phyloP scores from a whole-genome alignment of 1,140 invertebrate species.

The Teleogryllus occipitalis region DNA sequence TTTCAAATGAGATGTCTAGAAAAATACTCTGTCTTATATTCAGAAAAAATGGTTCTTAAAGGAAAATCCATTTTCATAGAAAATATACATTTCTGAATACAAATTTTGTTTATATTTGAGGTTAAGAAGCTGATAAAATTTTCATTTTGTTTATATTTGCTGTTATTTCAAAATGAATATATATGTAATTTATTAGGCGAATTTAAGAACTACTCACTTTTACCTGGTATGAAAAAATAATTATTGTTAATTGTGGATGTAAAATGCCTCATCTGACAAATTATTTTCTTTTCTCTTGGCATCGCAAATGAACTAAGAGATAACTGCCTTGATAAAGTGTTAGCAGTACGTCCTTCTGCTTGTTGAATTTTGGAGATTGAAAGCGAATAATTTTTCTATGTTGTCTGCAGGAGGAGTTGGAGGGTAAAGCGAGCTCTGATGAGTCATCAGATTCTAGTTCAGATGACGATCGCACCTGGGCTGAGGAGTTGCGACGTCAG shows the following conservation, averaged over 20 bases:
- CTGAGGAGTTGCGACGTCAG: constrained; percentile 70
- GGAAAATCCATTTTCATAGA: too few species aligned
- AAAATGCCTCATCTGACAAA: background rate
- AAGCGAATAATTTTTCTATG: background rate
- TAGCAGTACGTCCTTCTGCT: background rate
- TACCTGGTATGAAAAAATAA: too few species aligned
- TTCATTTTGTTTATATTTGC: too few species aligned
- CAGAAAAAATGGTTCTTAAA: too few species aligned
- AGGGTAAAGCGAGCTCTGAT: constrained; percentile 36
- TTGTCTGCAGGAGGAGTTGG: constrained; percentile 31
- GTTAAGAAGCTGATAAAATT: too few species aligned
- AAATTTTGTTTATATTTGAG: too few species aligned
- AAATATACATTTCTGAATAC: too few species aligned
- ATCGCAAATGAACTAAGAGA: background rate
- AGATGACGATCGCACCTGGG: constrained; percentile 70
- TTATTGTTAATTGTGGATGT: background rate
- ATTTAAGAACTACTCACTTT: too few species aligned
- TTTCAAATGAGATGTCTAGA: too few species aligned
- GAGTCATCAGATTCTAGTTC: constrained; percentile 43
- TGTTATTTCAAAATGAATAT: too few species aligned
- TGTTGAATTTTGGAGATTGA: background rate
- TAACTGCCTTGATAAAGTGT: background rate
- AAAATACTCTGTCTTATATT: too few species aligned
- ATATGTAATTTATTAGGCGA: too few species aligned
- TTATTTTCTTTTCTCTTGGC: background rate